These are phyloP conservation scores for Rhaphigaster nebulosa DNA, from an alignment of 2,888 invertebrate species.

Conservation along the genomic window DNA sequence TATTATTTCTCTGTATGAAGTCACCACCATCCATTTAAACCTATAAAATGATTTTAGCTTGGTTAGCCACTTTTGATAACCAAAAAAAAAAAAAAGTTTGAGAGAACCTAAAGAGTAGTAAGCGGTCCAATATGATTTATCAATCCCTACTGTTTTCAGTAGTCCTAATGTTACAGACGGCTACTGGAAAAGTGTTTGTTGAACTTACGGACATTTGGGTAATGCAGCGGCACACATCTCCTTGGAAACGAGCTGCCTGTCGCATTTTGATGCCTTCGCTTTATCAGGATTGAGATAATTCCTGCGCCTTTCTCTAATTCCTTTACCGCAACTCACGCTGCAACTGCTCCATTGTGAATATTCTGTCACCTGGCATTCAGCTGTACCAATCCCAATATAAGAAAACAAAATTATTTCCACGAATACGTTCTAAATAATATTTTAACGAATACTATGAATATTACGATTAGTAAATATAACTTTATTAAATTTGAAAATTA, in stretches of 20 bases:
- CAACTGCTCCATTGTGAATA: conserved; percentile 86
- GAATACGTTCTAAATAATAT: neutral
- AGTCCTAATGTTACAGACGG: neutral
- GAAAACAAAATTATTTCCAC: neutral
- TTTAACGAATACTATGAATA: neutral
- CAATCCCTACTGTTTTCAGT: neutral
- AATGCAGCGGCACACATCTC: conserved; percentile 89
- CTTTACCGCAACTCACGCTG: conserved; percentile 90
- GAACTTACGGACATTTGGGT: conserved; percentile 76
- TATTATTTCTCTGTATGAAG: no score
- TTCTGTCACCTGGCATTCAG: conserved; percentile 83
- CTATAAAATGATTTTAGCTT: no score
- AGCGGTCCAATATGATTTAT: neutral
- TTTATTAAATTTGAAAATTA: no score
- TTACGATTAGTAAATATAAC: neutral
- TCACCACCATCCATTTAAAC: no score
- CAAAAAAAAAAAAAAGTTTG: neutral
- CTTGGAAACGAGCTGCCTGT: conserved; percentile 84
- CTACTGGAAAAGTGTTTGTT: neutral
- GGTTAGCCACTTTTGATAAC: neutral
- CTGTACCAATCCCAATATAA: conserved; percentile 70
- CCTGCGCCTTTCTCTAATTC: conserved; percentile 83
- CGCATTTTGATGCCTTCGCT: conserved; percentile 79
- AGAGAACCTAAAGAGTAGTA: no score
- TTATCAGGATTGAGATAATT: conserved; percentile 79